Conservation (phyloP, 1,140 invertebrate genomes). For the Zaprionus camerounensis region DNA sequence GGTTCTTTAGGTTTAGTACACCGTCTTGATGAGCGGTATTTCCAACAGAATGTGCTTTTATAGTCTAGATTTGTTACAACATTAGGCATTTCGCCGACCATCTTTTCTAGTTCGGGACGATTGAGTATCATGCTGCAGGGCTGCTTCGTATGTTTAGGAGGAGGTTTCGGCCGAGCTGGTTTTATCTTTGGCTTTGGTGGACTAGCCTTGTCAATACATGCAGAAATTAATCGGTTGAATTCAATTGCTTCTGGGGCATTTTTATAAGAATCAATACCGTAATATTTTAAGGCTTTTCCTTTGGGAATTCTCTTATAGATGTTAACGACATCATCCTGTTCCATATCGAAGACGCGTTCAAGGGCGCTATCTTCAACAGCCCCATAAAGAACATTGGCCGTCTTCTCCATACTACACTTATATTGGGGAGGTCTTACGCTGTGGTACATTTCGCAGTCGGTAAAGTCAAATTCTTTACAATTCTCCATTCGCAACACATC, state of each 20-base stretch:
- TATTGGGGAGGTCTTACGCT: slow-evolving; percentile 18
- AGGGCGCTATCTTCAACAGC: slow-evolving; percentile 32
- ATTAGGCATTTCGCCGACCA: slow-evolving; percentile 49
- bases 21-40: slow-evolving; percentile 20
- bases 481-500: slow-evolving; percentile 28
- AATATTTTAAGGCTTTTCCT: slow-evolving; percentile 43
- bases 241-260: not conserved
- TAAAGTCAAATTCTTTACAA: slow-evolving; percentile 13
- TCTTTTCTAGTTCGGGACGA: slow-evolving; percentile 16
- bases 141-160: not conserved
- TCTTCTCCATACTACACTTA: not conserved
- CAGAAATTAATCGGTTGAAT: slow-evolving; percentile 30
- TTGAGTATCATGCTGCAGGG: slow-evolving; percentile 37
- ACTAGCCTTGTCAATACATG: slow-evolving; percentile 27
- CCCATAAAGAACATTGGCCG: slow-evolving; percentile 10
- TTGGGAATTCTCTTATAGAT: slow-evolving; percentile 47
- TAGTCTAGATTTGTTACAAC: slow-evolving; percentile 26
- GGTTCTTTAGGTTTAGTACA: not conserved
- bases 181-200: not conserved
- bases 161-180: not conserved
- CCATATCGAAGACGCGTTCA: slow-evolving; percentile 12
- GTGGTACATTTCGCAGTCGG: slow-evolving; percentile 14
- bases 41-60: not conserved
- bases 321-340: slow-evolving; percentile 31
- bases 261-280: slow-evolving; percentile 26